Evolutionary conservation across 1,140 invertebrate species (phyloP).

Genomic region (Cotesia glomerata): DNA sequence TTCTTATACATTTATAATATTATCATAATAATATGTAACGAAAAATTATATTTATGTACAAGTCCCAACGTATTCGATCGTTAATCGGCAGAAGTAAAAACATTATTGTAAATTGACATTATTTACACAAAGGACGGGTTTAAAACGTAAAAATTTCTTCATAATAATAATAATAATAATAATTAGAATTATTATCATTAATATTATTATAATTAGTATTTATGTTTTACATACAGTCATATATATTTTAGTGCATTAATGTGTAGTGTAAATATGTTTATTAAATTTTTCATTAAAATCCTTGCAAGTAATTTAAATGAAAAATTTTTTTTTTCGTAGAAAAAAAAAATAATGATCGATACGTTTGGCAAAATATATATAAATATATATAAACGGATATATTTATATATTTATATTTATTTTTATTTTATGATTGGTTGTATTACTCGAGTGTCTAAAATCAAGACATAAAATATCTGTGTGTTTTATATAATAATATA

Average conservation of each 20-base stretch:
- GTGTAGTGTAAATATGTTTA: background rate
- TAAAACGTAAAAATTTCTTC: background rate
- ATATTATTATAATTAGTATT: too few species aligned
- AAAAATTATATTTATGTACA: slow-evolving; percentile 46
- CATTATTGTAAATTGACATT: slow-evolving; percentile 25
- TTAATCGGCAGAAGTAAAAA: slow-evolving; percentile 38
- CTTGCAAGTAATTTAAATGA: background rate
- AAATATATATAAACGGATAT: background rate
- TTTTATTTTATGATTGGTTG: slow-evolving; percentile 1
- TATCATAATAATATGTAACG: slow-evolving; percentile 38
- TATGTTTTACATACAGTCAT: slow-evolving; percentile 7
- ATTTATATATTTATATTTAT: too few species aligned
- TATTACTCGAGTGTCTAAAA: background rate
- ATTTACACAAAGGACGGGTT: slow-evolving; percentile 20
- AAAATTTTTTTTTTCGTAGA: background rate
- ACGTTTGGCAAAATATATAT: background rate
- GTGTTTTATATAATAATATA: background rate
- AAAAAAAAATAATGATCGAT: slow-evolving; percentile 6
- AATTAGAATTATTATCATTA: too few species aligned
- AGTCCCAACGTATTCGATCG: slow-evolving; percentile 49
- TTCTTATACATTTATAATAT: background rate
- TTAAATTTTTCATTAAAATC: background rate
- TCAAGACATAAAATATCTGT: background rate
- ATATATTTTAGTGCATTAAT: slow-evolving; percentile 1
- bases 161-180: too few species aligned